These are phyloP conservation scores for Lordiphosa andalusiaca DNA, from an alignment of 2,888 invertebrate genomes.

Conservation along the genomic window DNA sequence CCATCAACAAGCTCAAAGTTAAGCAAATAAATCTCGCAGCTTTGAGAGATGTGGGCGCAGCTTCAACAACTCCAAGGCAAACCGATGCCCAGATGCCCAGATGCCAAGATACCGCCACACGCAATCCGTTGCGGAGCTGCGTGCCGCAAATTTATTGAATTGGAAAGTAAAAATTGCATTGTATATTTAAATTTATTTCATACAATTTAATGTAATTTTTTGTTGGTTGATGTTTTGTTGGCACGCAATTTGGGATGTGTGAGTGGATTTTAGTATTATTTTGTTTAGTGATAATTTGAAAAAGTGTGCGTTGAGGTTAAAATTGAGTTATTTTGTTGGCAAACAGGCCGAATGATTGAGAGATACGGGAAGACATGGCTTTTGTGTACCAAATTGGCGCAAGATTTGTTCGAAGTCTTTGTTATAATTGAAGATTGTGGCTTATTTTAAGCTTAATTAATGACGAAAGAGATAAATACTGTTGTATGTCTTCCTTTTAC, in stretches of 20 bases:
- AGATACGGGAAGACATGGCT: not conserved
- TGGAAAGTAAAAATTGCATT: slow-evolving; percentile 66
- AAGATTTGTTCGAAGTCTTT: no score
- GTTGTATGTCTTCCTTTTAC: no score
- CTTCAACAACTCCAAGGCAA: slow-evolving; percentile 13
- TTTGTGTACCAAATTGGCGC: not conserved
- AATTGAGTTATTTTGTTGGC: slow-evolving; percentile 30
- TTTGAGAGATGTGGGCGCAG: slow-evolving; percentile 37
- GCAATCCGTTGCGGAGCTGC: slow-evolving; percentile 43
- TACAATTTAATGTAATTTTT: slow-evolving; percentile 44
- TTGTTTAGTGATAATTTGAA: slow-evolving; percentile 26
- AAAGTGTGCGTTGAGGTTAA: slow-evolving; percentile 32
- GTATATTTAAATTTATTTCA: slow-evolving; percentile 63
- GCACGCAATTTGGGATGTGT: slow-evolving; percentile 62
- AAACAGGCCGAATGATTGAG: no score
- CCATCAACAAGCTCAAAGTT: slow-evolving; percentile 36
- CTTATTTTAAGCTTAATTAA: no score
- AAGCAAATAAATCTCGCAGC: slow-evolving; percentile 31
- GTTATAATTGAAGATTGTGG: no score
- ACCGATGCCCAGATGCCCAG: slow-evolving; percentile 31
- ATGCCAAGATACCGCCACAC: slow-evolving; percentile 29
- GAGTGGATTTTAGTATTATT: slow-evolving; percentile 37
- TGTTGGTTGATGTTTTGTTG: slow-evolving; percentile 32
- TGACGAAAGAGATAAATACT: no score
- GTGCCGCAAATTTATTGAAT: slow-evolving; percentile 64